These are phyloP conservation scores for Muntiacus reevesi DNA, from an alignment of 2,113 vertebrate species.

Conservation along the genomic window DNA sequence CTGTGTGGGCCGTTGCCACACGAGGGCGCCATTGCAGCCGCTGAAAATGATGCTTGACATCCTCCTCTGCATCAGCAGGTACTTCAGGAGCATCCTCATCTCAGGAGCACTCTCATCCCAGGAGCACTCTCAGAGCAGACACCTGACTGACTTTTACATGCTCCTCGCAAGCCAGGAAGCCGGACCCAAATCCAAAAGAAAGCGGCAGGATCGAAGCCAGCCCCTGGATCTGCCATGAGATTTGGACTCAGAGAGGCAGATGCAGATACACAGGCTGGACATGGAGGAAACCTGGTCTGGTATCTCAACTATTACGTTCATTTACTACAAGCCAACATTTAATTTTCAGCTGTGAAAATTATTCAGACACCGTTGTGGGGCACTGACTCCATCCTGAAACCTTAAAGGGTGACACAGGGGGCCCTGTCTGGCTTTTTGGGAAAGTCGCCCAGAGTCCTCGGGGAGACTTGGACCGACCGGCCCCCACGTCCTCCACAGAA, in stretches of 20 bases:
- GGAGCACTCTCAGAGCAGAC: neutral
- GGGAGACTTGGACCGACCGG: accelerated
- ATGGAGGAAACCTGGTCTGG: too few species aligned
- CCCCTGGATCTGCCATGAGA: neutral
- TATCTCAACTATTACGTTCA: accelerated
- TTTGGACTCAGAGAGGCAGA: neutral
- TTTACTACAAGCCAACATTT: neutral
- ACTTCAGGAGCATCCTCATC: neutral
- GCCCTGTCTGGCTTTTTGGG: neutral
- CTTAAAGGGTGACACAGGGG: too few species aligned
- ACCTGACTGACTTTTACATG: neutral
- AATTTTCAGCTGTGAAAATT: neutral
- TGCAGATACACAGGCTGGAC: accelerated
- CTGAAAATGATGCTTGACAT: neutral
- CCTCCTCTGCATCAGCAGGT: neutral
- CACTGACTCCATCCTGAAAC: neutral
- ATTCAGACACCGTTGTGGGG: neutral
- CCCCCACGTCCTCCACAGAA: accelerated
- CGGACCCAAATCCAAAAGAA: neutral
- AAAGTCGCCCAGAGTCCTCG: neutral
- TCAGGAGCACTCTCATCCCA: neutral
- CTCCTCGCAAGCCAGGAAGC: neutral
- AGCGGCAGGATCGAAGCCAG: neutral
- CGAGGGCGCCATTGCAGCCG: neutral
- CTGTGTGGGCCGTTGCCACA: neutral